phyloP scores from a whole-genome alignment of 2,797 vertebrate species.

The Argentina silus region DNA sequence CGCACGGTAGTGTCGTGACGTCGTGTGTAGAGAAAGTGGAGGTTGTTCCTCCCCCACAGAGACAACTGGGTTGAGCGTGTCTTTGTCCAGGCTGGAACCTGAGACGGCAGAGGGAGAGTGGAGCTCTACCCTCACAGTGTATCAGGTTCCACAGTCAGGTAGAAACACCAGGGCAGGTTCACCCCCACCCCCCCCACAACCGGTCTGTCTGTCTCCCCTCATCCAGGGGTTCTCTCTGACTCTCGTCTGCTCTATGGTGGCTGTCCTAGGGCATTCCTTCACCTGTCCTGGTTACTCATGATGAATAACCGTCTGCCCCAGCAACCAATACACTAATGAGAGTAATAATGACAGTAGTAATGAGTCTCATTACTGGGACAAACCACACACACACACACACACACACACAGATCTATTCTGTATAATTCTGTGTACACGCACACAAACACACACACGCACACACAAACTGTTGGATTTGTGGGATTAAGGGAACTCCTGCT shows the following conservation, averaged over 20 bases:
- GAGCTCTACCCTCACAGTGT: constrained; percentile 21
- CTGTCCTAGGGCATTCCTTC: not conserved
- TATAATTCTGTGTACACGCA: not conserved
- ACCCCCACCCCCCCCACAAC: not conserved
- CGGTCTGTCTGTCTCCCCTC: not conserved
- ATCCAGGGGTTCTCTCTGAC: too few relatives aligned
- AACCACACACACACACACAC: constrained; percentile 25
- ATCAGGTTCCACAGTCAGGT: constrained; percentile 58
- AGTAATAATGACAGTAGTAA: not conserved
- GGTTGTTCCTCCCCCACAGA: constrained; percentile 10
- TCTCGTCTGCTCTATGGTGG: too few relatives aligned
- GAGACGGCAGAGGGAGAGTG: constrained; percentile 37
- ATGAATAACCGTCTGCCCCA: not conserved
- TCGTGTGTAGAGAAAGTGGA: constrained; percentile 43
- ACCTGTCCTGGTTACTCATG: not conserved
- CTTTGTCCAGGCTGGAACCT: constrained; percentile 30
- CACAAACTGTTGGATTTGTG: constrained; percentile 43
- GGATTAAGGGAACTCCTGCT: constrained; percentile 60
- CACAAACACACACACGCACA: constrained; percentile 12
- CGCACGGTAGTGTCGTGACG: constrained; percentile 45
- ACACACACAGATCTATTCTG: constrained; percentile 15
- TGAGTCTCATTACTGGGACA: constrained; percentile 25
- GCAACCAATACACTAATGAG: not conserved
- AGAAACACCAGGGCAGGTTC: constrained; percentile 36
- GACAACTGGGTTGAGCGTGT: not conserved